phyloP scores from a whole-genome alignment of 2,888 invertebrate species.

The Cerceris ruficornis region DNA sequence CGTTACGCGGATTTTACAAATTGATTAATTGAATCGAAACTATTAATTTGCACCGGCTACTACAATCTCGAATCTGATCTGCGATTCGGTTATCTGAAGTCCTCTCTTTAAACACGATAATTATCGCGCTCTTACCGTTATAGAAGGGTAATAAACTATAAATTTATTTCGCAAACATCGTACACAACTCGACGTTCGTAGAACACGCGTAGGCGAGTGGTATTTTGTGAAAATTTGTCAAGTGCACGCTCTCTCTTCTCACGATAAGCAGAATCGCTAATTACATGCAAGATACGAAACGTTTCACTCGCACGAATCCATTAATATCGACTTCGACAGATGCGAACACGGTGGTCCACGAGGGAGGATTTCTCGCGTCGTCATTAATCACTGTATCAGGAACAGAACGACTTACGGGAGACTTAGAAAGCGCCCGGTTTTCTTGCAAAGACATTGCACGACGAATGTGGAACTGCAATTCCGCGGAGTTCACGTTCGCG shows the following conservation, averaged over 20 bases:
- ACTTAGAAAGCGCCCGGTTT: conserved; percentile 51
- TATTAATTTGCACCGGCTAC: too few species aligned
- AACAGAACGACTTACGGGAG: conserved; percentile 36
- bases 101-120: too few species aligned
- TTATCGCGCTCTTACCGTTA: too few species aligned
- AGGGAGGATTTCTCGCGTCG: conserved; percentile 58
- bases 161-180: conserved; percentile 20
- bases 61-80: too few species aligned
- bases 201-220: conserved; percentile 18
- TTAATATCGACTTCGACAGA: conserved; percentile 64
- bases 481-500: background rate
- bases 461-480: conserved; percentile 8
- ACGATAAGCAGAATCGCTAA: conserved; percentile 47
- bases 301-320: conserved; percentile 53
- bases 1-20: too few species aligned
- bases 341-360: conserved; percentile 58
- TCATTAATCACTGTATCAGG: conserved; percentile 59
- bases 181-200: conserved; percentile 8
- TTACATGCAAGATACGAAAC: conserved; percentile 59
- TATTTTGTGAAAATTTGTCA: conserved; percentile 58
- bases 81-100: too few species aligned
- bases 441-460: conserved; percentile 29
- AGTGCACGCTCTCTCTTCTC: conserved; percentile 34
- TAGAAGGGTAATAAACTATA: too few species aligned
- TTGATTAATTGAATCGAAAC: too few species aligned